Percentiles rank a stretch among this genome's conserved stretches.
Conservation (phyloP, 2,113 vertebrate species). For the Mirounga angustirostris region DNA sequence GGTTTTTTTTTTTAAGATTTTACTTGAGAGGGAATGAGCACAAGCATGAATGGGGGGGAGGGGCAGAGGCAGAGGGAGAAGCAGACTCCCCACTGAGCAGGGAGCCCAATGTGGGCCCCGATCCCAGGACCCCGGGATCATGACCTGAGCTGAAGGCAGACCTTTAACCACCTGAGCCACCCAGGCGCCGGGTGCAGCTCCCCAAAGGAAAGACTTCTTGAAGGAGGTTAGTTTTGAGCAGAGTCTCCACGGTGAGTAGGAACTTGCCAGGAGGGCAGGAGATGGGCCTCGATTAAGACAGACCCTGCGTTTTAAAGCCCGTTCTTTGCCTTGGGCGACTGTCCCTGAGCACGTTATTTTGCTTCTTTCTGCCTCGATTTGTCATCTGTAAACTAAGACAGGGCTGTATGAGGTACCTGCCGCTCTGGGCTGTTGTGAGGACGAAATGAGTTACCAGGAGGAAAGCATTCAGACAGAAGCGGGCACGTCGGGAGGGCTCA, state of each 20-base stretch:
- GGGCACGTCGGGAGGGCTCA: not conserved
- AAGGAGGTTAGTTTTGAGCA: not conserved
- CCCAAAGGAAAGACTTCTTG: not conserved
- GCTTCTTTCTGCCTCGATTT: not conserved
- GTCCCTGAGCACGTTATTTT: too few relatives aligned
- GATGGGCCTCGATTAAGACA: not conserved
- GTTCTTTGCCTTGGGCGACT: not conserved
- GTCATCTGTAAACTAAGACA: not conserved
- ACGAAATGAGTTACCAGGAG: not conserved
- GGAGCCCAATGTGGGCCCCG: rapidly evolving
- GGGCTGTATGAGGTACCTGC: not conserved
- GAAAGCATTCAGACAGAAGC: not conserved
- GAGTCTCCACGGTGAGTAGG: not conserved
- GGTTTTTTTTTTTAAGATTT: not conserved
- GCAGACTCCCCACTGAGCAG: not conserved
- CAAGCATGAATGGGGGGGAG: not conserved
- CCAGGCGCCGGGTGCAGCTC: not conserved
- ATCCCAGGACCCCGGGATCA: not conserved
- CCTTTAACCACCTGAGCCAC: not conserved
- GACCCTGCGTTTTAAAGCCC: not conserved
- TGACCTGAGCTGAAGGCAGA: not conserved
- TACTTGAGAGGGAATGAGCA: not conserved
- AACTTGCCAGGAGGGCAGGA: not conserved
- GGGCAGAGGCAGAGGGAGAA: not conserved
- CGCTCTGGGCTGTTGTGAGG: not conserved